Conservation (phyloP, 37 sponge, comb jelly and placozoan species). For the Dysidea cf. avara region DNA sequence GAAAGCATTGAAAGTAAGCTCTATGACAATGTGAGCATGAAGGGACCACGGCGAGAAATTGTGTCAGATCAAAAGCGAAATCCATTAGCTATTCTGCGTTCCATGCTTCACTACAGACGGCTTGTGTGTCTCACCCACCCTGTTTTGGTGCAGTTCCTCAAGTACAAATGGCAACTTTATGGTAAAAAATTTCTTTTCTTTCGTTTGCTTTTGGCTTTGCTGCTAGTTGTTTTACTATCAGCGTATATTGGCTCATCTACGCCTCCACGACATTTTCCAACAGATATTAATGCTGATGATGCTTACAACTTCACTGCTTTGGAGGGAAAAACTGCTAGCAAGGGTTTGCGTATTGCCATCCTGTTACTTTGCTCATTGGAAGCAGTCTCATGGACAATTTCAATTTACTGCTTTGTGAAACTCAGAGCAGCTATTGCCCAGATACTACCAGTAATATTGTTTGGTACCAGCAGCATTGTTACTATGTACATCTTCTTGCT, state of each 20-base stretch:
- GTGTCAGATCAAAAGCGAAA: not conserved
- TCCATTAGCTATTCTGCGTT: slow-evolving; percentile 28
- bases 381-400: too few species aligned
- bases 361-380: too few species aligned
- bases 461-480: too few species aligned
- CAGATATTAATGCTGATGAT: too few species aligned
- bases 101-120: slow-evolving; percentile 66
- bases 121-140: slow-evolving; percentile 59
- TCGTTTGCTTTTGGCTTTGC: too few species aligned
- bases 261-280: slow-evolving; percentile 4
- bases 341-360: too few species aligned
- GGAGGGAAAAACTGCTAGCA: too few species aligned
- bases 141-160: slow-evolving; percentile 46
- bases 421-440: too few species aligned
- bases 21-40: slow-evolving; percentile 4
- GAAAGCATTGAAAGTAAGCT: slow-evolving; percentile 10
- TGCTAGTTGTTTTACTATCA: slow-evolving; percentile 62
- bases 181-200: slow-evolving; percentile 43
- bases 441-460: too few species aligned
- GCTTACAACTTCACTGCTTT: too few species aligned
- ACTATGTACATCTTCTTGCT: too few species aligned
- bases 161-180: slow-evolving; percentile 78
- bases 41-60: not conserved
- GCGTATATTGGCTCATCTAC: slow-evolving; percentile 26
- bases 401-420: too few species aligned